These are phyloP conservation scores for Rhyzopertha dominica DNA, from an alignment of 1,140 invertebrate genomes.

Conservation along the genomic window DNA sequence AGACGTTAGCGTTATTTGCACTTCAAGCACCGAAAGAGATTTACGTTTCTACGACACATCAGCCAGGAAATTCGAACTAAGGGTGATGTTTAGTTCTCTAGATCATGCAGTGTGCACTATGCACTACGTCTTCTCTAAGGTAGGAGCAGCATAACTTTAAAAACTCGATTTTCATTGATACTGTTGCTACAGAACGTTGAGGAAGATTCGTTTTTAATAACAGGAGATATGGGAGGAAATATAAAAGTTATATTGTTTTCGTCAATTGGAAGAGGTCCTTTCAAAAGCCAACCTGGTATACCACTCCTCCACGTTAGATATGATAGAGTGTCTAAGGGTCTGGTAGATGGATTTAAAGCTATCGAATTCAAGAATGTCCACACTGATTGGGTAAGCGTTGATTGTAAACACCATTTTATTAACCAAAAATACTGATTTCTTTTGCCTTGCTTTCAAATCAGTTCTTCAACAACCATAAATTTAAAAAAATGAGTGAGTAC, in stretches of 20 bases:
- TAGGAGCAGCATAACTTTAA: too few species aligned
- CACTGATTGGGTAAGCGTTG: slow-evolving; percentile 47
- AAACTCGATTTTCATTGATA: too few species aligned
- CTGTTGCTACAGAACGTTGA: too few species aligned
- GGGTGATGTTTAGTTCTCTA: slow-evolving; percentile 54
- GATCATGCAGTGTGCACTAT: slow-evolving; percentile 54
- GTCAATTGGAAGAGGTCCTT: slow-evolving; percentile 54
- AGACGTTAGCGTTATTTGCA: slow-evolving; percentile 63
- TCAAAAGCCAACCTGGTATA: slow-evolving; percentile 55
- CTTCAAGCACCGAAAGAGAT: slow-evolving; percentile 62
- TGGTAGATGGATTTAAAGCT: slow-evolving; percentile 39
- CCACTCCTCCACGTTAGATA: slow-evolving; percentile 55
- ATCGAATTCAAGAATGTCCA: slow-evolving; percentile 55
- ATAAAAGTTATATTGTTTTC: slow-evolving; percentile 58
- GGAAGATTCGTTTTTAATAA: slow-evolving; percentile 56
- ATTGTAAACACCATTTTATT: neutral
- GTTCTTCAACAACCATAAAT: too few species aligned
- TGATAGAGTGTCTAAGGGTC: slow-evolving; percentile 48
- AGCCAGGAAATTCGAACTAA: slow-evolving; percentile 61
- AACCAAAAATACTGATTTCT: neutral
- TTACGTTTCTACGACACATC: slow-evolving; percentile 67
- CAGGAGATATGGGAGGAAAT: slow-evolving; percentile 62
- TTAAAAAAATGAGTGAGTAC: too few species aligned
- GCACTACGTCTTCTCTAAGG: slow-evolving; percentile 58
- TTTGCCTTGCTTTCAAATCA: too few species aligned